Evolutionary conservation across 2,113 vertebrate species (phyloP), one percentile per base, ranked within the genome.

Genomic region (Microcebus jonahi): DNA sequence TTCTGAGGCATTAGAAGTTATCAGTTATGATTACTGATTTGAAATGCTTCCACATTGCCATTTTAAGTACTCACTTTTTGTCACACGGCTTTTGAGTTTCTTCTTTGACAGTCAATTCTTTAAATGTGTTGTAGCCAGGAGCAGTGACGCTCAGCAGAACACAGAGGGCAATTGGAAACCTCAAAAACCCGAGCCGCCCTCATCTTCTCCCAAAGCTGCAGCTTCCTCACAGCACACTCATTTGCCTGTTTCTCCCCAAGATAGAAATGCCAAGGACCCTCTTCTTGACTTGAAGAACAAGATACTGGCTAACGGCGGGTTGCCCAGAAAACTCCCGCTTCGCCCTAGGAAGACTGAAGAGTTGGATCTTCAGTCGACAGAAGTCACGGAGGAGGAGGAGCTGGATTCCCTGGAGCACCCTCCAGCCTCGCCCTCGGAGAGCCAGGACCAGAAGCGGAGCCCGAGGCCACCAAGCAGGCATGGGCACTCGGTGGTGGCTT

Each of bases 401-500:
- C 71, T 0, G 0, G 91, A 97, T 95, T 92, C 98, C n/a, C 98
- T 91, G 5, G 95, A 96, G 85, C 96, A 98, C 86, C 83, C 91
- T 93, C 97, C 96, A 57, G 77, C 45, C 0, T 53, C 20, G 0
- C 97, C 97, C 0, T 97, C 96, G 4, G 98, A 98, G 97, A 95
- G 92, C 45, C 98, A 94, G 91, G 95, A 95, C 80, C 96, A 93
- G 79, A 98, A 77, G 59, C 98, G 97, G 68, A 97, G 94, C 55
- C 55, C 70, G 36, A 99, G 98, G 61, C 98, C 98, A 1, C 97
- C 99, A 20, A 97, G 98, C 88, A 98, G 98, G n/a, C 97, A 99
- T 6, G 96, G 99, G 82, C 99, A 99, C 94, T 98, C 98, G 95
- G 98, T 98, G 50, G 98, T 99, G 70, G 98, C 98, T 53, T 98